A percentile compares a stretch with the other conserved stretches of the same genome.
These are phyloP conservation scores for Ceratoteleas bidentatus DNA, from an alignment of 1,140 invertebrate species.

Conservation along the genomic window DNA sequence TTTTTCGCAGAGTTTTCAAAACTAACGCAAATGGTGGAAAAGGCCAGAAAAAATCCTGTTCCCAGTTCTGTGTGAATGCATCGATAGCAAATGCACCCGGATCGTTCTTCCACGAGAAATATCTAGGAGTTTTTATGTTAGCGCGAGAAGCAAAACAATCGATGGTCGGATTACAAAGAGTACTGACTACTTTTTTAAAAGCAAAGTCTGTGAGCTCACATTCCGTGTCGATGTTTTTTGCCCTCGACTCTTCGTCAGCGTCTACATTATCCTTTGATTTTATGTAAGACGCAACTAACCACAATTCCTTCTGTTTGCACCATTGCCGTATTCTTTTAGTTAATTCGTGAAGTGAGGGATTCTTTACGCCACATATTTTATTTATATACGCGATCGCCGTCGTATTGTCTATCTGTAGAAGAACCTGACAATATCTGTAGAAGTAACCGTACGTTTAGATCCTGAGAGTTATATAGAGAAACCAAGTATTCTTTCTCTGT, in stretches of 20 bases:
- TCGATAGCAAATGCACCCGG: conserved; percentile 1
- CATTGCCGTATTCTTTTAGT: background rate
- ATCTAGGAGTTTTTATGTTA: background rate
- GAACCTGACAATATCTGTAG: too few species aligned
- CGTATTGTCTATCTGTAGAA: too few species aligned
- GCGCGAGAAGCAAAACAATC: background rate
- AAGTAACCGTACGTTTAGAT: background rate
- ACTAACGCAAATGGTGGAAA: conserved; percentile 33
- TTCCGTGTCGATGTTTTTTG: background rate
- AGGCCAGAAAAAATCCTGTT: conserved; percentile 16
- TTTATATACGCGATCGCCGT: conserved; percentile 7
- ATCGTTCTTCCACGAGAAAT: background rate
- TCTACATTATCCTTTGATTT: background rate
- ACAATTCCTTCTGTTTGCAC: background rate
- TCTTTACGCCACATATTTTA: background rate
- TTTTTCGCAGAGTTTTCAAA: background rate
- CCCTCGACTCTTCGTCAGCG: background rate
- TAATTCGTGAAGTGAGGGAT: background rate
- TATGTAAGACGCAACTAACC: background rate
- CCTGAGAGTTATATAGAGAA: background rate
- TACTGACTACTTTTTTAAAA: background rate
- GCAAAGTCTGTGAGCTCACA: background rate
- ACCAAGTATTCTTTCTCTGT: background rate
- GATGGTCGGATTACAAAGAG: background rate
- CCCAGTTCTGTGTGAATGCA: conserved; percentile 10